These are phyloP conservation scores for Drosophila nigricruria DNA, from an alignment of 2,888 invertebrate species.

Conservation along the genomic window DNA sequence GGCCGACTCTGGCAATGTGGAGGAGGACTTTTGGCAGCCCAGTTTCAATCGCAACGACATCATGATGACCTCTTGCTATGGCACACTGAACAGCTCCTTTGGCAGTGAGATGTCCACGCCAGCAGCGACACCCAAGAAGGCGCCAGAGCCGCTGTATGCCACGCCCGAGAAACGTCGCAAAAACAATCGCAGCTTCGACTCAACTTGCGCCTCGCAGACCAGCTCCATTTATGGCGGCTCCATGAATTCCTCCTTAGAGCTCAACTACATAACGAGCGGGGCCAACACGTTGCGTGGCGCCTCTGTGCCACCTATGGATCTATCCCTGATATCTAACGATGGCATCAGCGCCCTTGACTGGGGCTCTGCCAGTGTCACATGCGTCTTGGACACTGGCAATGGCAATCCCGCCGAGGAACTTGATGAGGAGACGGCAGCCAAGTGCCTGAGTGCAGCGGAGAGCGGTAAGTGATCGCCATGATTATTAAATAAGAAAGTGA, in stretches of 20 bases:
- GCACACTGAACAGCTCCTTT: slow-evolving; percentile 82
- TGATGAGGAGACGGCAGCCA: slow-evolving; percentile 80
- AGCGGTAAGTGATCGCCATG: slow-evolving; percentile 77
- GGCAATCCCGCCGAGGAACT: slow-evolving; percentile 80
- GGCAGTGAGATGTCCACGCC: slow-evolving; percentile 64
- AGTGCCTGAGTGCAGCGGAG: slow-evolving; percentile 82
- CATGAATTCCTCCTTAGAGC: slow-evolving; percentile 81
- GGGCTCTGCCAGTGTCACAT: slow-evolving; percentile 60
- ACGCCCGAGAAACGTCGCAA: slow-evolving; percentile 83
- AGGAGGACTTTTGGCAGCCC: slow-evolving; percentile 73
- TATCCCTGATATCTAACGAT: slow-evolving; percentile 73
- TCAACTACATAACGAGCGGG: slow-evolving; percentile 78
- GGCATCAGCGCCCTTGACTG: slow-evolving; percentile 71
- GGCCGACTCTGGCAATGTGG: slow-evolving; percentile 66
- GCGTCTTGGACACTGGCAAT: slow-evolving; percentile 63
- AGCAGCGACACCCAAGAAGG: slow-evolving; percentile 57
- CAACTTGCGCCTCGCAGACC: slow-evolving; percentile 81
- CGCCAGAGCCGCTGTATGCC: slow-evolving; percentile 75
- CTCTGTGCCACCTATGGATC: slow-evolving; percentile 77
- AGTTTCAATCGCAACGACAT: slow-evolving; percentile 79
- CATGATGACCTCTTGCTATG: slow-evolving; percentile 85
- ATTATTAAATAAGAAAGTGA: no score
- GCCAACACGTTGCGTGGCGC: slow-evolving; percentile 70
- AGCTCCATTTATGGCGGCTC: slow-evolving; percentile 83
- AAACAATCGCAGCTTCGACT: slow-evolving; percentile 81